Evolutionary conservation across 2,113 vertebrate genomes (phyloP).

Genomic region (Mirza zaza): DNA sequence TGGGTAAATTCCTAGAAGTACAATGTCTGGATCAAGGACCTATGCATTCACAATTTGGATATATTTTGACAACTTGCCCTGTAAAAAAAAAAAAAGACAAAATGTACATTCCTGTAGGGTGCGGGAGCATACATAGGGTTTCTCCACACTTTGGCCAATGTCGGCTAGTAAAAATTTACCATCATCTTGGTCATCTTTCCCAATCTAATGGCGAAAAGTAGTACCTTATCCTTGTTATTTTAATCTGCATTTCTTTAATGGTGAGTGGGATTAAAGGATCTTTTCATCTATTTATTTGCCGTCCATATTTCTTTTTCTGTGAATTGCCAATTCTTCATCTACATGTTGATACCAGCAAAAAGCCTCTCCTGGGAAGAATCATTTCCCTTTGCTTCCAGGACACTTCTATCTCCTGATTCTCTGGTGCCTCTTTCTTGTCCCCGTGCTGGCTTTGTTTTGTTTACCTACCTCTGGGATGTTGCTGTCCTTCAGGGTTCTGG

Average conservation of each 20-base stretch:
- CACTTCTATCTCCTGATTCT: not conserved
- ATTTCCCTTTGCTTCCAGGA: not conserved
- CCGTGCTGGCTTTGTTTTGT: not conserved
- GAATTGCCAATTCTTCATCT: not conserved
- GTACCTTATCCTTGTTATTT: not conserved
- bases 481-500: not conserved
- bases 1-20: slow-evolving; percentile 21
- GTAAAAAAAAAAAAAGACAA: not conserved
- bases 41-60: not conserved
- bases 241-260: not conserved
- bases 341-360: not conserved
- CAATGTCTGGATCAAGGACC: not conserved
- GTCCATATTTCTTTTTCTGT: not conserved
- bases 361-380: not conserved
- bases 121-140: not conserved
- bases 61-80: not conserved
- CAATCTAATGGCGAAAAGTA: not conserved
- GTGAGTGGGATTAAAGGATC: not conserved
- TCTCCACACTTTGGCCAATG: not conserved
- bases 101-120: not conserved
- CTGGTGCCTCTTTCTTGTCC: not conserved
- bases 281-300: not conserved
- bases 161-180: not conserved
- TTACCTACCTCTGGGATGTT: not conserved
- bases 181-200: not conserved